Evolutionary conservation across 2,113 vertebrate genomes (phyloP).

Genomic region (Macquaria ambigua): DNA sequence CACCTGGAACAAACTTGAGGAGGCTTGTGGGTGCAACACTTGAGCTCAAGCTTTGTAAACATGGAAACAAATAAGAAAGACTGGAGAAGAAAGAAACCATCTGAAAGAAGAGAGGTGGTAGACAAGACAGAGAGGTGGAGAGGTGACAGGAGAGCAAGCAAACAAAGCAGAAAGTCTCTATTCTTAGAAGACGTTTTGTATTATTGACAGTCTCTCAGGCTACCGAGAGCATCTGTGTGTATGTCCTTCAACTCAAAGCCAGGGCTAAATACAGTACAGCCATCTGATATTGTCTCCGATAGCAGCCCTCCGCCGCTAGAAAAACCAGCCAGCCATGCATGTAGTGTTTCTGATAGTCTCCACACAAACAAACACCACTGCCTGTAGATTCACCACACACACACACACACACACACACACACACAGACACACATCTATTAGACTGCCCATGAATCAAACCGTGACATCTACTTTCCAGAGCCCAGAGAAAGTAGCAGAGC

Average conservation of each 20-base stretch:
- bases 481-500: no score
- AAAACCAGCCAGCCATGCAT: constrained; percentile 35
- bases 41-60: neutral
- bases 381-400: neutral
- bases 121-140: neutral
- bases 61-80: neutral
- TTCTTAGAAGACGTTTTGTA: constrained; percentile 45
- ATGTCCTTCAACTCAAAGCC: constrained; percentile 40
- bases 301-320: constrained; percentile 27
- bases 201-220: constrained; percentile 40
- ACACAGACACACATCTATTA: constrained; percentile 2
- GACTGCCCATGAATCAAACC: neutral
- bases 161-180: constrained; percentile 34
- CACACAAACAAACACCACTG: neutral
- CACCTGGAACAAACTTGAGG: neutral
- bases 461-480: neutral
- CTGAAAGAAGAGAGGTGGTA: neutral
- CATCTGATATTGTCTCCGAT: constrained; percentile 60
- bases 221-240: neutral
- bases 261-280: constrained; percentile 49
- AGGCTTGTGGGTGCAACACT: accelerated
- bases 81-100: neutral
- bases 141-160: neutral
- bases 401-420: no score
- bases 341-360: constrained; percentile 7